Conservation (phyloP, 2,113 vertebrate genomes). For the Nycticebus coucang region DNA sequence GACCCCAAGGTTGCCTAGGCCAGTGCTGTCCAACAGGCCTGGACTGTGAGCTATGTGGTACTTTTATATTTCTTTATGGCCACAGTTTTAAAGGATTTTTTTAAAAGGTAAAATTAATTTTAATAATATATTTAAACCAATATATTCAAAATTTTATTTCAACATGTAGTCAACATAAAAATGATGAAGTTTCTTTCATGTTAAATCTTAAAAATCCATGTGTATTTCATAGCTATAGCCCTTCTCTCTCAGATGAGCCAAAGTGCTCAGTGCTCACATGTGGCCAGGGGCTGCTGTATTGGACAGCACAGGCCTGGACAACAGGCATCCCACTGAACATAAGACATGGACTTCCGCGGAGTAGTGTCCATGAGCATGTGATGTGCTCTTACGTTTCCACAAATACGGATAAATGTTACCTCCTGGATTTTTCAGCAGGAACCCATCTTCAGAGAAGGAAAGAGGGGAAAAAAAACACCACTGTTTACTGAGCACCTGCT, state of each 20-base stretch:
- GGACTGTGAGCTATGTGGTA: background rate
- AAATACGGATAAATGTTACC: background rate
- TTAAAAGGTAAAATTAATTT: background rate
- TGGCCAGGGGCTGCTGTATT: background rate
- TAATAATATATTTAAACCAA: constrained; percentile 9
- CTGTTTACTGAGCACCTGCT: background rate
- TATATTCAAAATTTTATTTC: constrained; percentile 19
- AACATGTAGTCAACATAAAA: background rate
- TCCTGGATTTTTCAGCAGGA: background rate
- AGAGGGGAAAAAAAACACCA: background rate
- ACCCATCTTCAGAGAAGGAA: background rate
- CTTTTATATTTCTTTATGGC: background rate
- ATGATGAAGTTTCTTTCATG: constrained; percentile 2
- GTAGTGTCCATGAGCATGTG: background rate
- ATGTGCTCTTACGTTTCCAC: constrained; percentile 2
- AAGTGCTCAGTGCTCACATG: background rate
- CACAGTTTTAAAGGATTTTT: background rate
- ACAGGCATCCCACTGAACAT: background rate
- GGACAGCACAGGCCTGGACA: background rate
- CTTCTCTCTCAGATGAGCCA: background rate
- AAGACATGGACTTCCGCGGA: background rate
- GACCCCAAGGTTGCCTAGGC: background rate
- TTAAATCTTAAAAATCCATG: background rate
- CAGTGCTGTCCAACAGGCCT: background rate
- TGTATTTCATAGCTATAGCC: background rate